phyloP scores from a whole-genome alignment of 1,140 invertebrate species.

The Himalopsyche phryganea region DNA sequence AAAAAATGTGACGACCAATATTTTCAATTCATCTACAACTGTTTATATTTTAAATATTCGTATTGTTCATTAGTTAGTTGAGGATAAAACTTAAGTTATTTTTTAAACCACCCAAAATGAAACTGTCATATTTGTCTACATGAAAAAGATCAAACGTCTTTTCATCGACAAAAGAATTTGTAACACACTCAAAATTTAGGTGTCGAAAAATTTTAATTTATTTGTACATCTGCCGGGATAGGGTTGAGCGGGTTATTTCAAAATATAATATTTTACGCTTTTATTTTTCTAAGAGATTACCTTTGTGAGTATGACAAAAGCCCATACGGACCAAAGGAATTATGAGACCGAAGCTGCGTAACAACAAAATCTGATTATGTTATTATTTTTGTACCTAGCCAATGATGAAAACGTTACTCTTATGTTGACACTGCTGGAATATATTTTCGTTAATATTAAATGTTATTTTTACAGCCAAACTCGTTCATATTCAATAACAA shows the following conservation, averaged over 20 bases:
- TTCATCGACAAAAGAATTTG: conserved; percentile 20
- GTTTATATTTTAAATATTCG: no score
- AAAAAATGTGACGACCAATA: no score
- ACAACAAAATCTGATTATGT: conserved; percentile 29
- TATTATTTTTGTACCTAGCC: neutral
- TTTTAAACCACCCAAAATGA: conserved; percentile 1
- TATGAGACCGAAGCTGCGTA: conserved; percentile 3
- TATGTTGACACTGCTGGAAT: no score
- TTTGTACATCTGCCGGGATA: conserved; percentile 30
- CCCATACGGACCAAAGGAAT: neutral
- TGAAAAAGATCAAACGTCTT: conserved; percentile 15
- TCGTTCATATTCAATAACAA: no score
- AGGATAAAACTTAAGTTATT: no score
- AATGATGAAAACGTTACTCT: no score
- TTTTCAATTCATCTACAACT: no score
- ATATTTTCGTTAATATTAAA: no score
- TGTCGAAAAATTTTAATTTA: conserved; percentile 25
- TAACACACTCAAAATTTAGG: conserved; percentile 16
- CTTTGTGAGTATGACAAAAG: conserved; percentile 12
- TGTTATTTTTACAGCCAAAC: no score
- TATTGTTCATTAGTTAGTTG: no score
- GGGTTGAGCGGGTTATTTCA: conserved; percentile 13
- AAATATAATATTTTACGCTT: conserved; percentile 1
- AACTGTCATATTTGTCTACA: conserved; percentile 29
- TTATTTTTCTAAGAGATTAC: conserved; percentile 23